Evolutionary conservation across 2,113 vertebrate species (phyloP).

Genomic region (Columba livia): DNA sequence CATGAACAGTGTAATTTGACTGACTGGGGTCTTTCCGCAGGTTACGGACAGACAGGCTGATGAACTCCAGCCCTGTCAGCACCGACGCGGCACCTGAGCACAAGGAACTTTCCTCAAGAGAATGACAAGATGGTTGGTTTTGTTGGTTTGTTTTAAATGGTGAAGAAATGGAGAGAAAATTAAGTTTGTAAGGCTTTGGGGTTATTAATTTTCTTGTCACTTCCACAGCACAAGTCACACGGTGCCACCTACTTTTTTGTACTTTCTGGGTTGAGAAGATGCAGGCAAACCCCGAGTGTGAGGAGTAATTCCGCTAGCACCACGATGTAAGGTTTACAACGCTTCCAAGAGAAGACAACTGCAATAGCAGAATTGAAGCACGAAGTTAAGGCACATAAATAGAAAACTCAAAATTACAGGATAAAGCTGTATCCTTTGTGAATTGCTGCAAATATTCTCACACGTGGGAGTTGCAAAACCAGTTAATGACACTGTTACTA

Average conservation of each 20-base stretch:
- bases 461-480: not conserved
- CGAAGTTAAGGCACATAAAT: not conserved
- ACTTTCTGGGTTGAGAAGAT: not conserved
- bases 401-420: not conserved
- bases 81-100: accelerated
- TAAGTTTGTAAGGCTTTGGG: not conserved
- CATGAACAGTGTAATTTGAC: too few species aligned
- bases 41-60: too few species aligned
- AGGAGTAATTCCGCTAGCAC: not conserved
- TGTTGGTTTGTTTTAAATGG: not conserved
- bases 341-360: not conserved
- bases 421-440: not conserved
- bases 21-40: too few species aligned
- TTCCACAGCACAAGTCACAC: not conserved
- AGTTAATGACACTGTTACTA: not conserved
- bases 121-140: not conserved
- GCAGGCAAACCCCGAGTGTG: not conserved
- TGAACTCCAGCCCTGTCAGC: not conserved
- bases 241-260: not conserved
- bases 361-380: not conserved
- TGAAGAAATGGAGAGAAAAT: not conserved
- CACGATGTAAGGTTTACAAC: not conserved
- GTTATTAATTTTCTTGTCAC: not conserved
- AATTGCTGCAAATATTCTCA: not conserved
- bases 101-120: not conserved